Evolutionary conservation across 2,797 vertebrate species (phyloP).

Genomic region (Enoplosus armatus): DNA sequence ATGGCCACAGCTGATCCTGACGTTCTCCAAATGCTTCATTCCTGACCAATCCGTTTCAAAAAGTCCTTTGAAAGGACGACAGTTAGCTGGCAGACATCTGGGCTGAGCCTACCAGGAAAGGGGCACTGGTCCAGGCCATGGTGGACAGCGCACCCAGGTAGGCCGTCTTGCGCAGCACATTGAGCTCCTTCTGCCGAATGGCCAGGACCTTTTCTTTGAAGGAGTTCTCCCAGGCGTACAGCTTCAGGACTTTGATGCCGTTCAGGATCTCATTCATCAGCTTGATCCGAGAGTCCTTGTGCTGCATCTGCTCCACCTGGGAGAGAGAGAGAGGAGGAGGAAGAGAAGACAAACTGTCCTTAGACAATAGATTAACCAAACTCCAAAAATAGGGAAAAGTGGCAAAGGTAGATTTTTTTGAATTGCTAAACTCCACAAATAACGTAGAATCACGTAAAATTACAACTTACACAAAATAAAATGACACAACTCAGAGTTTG

Average conservation of each 20-base stretch:
- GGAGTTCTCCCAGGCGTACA: constrained; percentile 96
- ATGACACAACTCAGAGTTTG: too few species aligned
- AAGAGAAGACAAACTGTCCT: not conserved
- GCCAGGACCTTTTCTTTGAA: constrained; percentile 91
- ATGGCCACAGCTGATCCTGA: not conserved
- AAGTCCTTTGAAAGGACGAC: not conserved
- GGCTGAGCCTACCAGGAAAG: constrained; percentile 89
- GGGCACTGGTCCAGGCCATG: constrained; percentile 93
- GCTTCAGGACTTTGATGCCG: constrained; percentile 97
- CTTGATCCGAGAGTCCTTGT: constrained; percentile 94
- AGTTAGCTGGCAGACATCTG: not conserved
- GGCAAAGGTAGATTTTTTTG: not conserved
- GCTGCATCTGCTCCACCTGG: constrained; percentile 93
- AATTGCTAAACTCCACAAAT: not conserved
- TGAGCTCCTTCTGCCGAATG: constrained; percentile 91
- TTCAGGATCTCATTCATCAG: constrained; percentile 96
- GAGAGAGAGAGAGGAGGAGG: not conserved
- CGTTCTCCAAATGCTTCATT: not conserved
- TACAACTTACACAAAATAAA: not conserved
- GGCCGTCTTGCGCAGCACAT: constrained; percentile 87
- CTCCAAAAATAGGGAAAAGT: not conserved
- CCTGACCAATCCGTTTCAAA: not conserved
- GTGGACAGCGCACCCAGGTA: constrained; percentile 91
- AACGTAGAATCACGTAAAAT: not conserved
- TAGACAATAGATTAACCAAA: not conserved